These are phyloP conservation scores for Candoia aspera DNA, from an alignment of 2,113 vertebrate species.

Conservation along the genomic window DNA sequence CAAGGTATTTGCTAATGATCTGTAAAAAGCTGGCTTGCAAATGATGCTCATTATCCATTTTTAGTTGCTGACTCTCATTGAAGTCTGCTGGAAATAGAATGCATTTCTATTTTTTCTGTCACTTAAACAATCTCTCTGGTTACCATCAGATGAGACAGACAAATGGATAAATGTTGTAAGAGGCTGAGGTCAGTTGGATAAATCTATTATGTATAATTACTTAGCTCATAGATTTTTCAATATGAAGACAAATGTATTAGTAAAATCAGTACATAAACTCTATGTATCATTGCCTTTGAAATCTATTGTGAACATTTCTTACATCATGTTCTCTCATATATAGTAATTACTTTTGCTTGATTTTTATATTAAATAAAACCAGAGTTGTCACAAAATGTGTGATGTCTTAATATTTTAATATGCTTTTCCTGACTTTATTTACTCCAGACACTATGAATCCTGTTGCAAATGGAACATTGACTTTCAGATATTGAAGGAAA, in stretches of 20 bases:
- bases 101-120: neutral
- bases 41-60: neutral
- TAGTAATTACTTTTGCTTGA: neutral
- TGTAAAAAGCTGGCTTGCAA: neutral
- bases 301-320: neutral
- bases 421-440: neutral
- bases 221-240: neutral
- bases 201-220: conserved; percentile 2
- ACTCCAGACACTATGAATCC: neutral
- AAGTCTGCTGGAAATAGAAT: conserved; percentile 4
- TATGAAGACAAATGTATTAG: neutral
- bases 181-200: neutral
- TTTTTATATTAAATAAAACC: neutral
- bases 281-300: neutral
- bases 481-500: no score
- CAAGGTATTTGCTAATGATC: neutral
- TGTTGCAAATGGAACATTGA: neutral
- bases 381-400: neutral
- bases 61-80: neutral
- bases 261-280: neutral
- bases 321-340: neutral
- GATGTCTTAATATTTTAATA: neutral
- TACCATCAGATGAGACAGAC: neutral
- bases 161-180: neutral
- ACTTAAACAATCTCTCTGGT: neutral